Evolutionary conservation across 2,113 vertebrate genomes (phyloP).

Genomic region (Xenopus laevis): DNA sequence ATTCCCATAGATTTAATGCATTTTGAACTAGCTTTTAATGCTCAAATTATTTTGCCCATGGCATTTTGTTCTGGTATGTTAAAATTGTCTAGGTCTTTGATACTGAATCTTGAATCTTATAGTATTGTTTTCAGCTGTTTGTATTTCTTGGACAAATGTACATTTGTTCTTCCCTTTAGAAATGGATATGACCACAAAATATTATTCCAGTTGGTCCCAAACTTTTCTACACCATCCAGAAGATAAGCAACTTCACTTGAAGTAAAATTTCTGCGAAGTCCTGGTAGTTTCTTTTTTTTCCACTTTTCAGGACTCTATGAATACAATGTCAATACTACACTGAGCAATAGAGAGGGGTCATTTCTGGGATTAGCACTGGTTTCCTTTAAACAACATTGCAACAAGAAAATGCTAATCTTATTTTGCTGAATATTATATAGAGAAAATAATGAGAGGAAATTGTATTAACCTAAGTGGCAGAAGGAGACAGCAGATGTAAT

Average conservation of each 20-base stretch:
- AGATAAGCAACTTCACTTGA: conserved; percentile 62
- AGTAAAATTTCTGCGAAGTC: conserved; percentile 63
- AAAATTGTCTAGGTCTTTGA: no score
- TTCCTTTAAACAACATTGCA: not conserved
- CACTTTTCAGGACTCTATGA: not conserved
- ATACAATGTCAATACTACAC: not conserved
- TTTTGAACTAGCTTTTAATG: no score
- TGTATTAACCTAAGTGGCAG: not conserved
- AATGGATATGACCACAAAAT: conserved; percentile 72
- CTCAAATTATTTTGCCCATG: no score
- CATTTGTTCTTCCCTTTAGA: conserved; percentile 63
- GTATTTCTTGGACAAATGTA: conserved; percentile 69
- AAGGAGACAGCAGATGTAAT: no score
- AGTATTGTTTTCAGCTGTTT: conserved; percentile 50
- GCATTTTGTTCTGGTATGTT: no score
- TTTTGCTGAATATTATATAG: not conserved
- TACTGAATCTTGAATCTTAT: no score
- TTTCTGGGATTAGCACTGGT: not conserved
- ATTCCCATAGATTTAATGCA: no score
- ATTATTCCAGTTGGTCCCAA: conserved; percentile 69
- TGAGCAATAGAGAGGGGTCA: not conserved
- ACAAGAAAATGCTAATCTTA: not conserved
- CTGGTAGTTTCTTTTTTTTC: conserved; percentile 53
- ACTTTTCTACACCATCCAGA: conserved; percentile 61
- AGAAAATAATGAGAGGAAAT: not conserved